phyloP scores from a whole-genome alignment of 1,140 invertebrate species.

The Sitodiplosis mosellana region DNA sequence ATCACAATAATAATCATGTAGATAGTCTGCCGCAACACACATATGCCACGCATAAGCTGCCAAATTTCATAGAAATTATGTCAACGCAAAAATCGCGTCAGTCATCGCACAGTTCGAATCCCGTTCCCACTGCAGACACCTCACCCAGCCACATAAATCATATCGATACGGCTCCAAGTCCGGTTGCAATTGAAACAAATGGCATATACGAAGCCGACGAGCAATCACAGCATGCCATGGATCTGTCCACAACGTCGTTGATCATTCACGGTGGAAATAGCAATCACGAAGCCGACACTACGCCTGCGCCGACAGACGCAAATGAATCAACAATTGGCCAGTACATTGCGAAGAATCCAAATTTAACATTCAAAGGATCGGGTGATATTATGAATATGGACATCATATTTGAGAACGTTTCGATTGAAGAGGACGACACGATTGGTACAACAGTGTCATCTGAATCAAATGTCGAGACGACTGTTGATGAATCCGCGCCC shows the following conservation, averaged over 20 bases:
- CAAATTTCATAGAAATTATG: background rate
- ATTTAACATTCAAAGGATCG: background rate
- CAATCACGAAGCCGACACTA: too few relatives aligned
- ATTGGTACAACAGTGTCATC: background rate
- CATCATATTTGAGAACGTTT: background rate
- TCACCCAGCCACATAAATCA: too few relatives aligned
- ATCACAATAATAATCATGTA: background rate
- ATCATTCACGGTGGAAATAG: too few relatives aligned
- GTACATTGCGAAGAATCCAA: background rate
- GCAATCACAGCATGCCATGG: too few relatives aligned
- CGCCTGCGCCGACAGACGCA: background rate
- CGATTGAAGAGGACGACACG: background rate
- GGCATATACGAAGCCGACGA: too few relatives aligned
- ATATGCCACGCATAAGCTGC: background rate
- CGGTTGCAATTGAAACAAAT: too few relatives aligned
- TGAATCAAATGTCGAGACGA: background rate
- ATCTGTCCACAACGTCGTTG: too few relatives aligned
- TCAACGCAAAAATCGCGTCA: background rate
- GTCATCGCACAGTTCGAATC: too few relatives aligned
- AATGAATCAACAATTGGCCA: background rate
- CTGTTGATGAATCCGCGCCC: background rate
- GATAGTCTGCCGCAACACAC: background rate
- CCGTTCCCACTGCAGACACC: too few relatives aligned
- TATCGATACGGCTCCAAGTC: too few relatives aligned
- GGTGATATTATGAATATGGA: slow-evolving; percentile 1